Conservation (phyloP, 92 coral and sea anemone genomes). For the Muricea muricata region DNA sequence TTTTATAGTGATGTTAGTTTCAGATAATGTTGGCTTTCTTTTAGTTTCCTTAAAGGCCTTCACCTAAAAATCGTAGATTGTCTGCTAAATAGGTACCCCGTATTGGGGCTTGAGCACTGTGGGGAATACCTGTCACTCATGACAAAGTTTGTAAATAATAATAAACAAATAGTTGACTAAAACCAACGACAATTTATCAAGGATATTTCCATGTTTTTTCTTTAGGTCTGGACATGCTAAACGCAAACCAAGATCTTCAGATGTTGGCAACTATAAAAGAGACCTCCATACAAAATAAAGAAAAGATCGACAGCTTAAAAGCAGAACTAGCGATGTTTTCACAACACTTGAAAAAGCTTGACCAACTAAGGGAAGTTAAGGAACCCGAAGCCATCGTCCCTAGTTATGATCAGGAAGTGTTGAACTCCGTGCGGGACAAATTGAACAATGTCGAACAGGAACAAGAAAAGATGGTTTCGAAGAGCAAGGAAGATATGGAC, state of each 20-base stretch:
- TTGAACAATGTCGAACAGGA: constrained; percentile 72
- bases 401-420: constrained; percentile 72
- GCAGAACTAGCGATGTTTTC: constrained; percentile 86
- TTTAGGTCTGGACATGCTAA: constrained; percentile 73
- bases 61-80: too few relatives aligned
- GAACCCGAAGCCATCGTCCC: constrained; percentile 61
- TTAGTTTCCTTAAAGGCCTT: too few relatives aligned
- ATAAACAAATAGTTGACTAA: too few relatives aligned
- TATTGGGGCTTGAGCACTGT: too few relatives aligned
- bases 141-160: too few relatives aligned
- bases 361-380: constrained; percentile 52
- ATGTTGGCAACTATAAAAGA: constrained; percentile 72
- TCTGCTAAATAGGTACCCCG: too few relatives aligned
- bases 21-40: neutral
- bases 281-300: constrained; percentile 76
- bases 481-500: constrained; percentile 62
- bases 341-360: constrained; percentile 76
- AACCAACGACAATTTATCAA: neutral
- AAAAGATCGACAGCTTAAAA: constrained; percentile 75
- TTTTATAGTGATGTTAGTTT: constrained; percentile 34
- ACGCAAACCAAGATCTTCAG: constrained; percentile 65
- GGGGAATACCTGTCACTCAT: too few relatives aligned
- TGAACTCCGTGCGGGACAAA: constrained; percentile 74
- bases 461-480: constrained; percentile 66
- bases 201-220: neutral